Conservation (phyloP, 2,113 vertebrate species). For the Recurvirostra avosetta region DNA sequence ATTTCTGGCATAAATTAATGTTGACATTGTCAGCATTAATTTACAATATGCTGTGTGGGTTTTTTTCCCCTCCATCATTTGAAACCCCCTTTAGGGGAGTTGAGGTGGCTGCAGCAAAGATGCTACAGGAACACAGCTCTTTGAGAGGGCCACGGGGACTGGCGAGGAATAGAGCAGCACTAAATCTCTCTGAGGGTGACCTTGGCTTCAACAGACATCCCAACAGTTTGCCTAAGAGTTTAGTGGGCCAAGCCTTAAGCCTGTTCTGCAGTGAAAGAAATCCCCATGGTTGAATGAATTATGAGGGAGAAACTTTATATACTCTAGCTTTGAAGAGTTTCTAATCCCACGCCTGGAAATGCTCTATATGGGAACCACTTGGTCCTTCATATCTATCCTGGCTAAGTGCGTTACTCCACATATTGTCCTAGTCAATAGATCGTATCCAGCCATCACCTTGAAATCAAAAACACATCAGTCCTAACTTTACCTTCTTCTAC, state of each 20-base stretch:
- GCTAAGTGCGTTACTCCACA: not conserved
- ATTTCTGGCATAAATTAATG: conserved; percentile 38
- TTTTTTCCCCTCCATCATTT: not conserved
- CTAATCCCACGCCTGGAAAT: not conserved
- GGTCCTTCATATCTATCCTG: not conserved
- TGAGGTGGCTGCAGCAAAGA: conserved; percentile 8
- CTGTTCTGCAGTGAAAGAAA: not conserved
- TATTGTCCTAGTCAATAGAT: not conserved
- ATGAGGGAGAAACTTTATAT: not conserved
- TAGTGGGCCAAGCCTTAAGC: not conserved
- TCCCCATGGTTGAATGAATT: not conserved
- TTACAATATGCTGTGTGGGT: not conserved
- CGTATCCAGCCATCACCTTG: not conserved
- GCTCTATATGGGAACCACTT: not conserved
- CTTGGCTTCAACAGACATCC: not conserved
- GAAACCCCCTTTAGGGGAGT: conserved; percentile 9
- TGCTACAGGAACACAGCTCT: not conserved
- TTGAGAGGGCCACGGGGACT: not conserved
- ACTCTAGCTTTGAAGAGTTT: not conserved
- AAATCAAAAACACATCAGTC: not conserved
- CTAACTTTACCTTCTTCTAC: not conserved
- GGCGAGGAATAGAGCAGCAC: not conserved
- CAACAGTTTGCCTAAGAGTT: not conserved
- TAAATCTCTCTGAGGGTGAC: conserved; percentile 11
- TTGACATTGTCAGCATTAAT: conserved; percentile 30